Conservation (phyloP, 2,888 invertebrate species). For the Diaprepes abbreviatus region DNA sequence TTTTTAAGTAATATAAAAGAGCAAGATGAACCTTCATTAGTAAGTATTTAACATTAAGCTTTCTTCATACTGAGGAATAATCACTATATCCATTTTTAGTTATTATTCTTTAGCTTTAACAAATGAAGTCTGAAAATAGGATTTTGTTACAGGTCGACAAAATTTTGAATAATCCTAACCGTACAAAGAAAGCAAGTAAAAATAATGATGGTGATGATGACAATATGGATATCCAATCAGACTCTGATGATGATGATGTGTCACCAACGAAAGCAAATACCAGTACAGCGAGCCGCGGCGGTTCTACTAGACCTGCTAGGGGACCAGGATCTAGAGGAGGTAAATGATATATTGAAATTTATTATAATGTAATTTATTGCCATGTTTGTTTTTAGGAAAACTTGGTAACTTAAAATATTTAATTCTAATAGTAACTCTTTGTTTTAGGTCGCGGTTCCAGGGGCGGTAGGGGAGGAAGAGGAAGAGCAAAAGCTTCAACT, state of each 20-base stretch:
- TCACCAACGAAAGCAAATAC: conserved; percentile 22
- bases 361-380: no score
- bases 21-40: conserved; percentile 26
- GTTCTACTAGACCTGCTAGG: conserved; percentile 31
- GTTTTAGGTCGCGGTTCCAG: conserved; percentile 45
- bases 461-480: conserved; percentile 52
- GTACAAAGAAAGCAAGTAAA: conserved; percentile 50
- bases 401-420: no score
- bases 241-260: conserved; percentile 26
- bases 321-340: conserved; percentile 54
- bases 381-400: no score
- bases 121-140: neutral
- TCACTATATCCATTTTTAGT: no score
- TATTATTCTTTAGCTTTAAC: no score
- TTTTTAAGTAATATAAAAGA: conserved; percentile 68
- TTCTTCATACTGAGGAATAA: no score
- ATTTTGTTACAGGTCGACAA: conserved; percentile 39
- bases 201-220: neutral
- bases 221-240: neutral
- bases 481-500: conserved; percentile 31
- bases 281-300: neutral
- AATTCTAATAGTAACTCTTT: no score
- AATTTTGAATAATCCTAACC: conserved; percentile 45
- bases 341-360: neutral
- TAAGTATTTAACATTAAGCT: conserved; percentile 11